Percentiles rank a stretch among this genome's conserved stretches.
Evolutionary conservation across 1,140 invertebrate genomes (phyloP).

Genomic region (Bactericera cockerelli): DNA sequence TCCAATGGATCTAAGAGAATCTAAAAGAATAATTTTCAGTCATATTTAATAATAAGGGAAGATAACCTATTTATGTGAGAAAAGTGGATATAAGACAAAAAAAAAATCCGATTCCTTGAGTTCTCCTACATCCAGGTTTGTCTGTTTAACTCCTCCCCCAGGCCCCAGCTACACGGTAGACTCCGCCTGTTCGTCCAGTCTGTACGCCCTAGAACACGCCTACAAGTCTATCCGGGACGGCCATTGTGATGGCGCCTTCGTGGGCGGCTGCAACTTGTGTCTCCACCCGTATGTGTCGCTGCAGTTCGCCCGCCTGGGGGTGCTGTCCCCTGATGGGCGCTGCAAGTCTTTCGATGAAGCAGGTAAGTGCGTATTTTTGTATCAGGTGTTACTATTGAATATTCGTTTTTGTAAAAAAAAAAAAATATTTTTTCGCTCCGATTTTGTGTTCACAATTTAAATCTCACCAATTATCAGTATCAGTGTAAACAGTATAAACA

Average conservation of each 20-base stretch:
- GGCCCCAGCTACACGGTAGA: constrained; percentile 65
- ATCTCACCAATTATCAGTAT: no score
- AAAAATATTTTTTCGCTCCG: not conserved
- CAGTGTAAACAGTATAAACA: no score
- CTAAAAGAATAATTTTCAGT: no score
- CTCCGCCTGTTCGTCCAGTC: constrained; percentile 73
- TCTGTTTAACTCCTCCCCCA: constrained; percentile 27
- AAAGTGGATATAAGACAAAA: no score
- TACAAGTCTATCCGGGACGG: constrained; percentile 53
- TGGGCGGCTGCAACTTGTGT: constrained; percentile 62
- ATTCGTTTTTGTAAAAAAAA: not conserved
- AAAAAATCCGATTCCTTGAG: no score
- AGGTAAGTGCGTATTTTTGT: constrained; percentile 29
- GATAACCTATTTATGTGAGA: no score
- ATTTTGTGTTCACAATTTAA: not conserved
- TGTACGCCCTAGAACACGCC: constrained; percentile 66
- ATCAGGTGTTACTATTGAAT: no score
- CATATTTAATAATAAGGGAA: no score
- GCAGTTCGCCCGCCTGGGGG: constrained; percentile 54
- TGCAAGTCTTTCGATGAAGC: constrained; percentile 78
- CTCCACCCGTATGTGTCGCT: constrained; percentile 66
- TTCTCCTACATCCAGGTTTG: no score
- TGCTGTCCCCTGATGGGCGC: constrained; percentile 62
- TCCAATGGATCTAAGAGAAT: no score
- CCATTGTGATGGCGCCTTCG: constrained; percentile 67